These are phyloP conservation scores for Drosophila oshimai DNA, from an alignment of 1,140 invertebrate genomes.

Conservation along the genomic window DNA sequence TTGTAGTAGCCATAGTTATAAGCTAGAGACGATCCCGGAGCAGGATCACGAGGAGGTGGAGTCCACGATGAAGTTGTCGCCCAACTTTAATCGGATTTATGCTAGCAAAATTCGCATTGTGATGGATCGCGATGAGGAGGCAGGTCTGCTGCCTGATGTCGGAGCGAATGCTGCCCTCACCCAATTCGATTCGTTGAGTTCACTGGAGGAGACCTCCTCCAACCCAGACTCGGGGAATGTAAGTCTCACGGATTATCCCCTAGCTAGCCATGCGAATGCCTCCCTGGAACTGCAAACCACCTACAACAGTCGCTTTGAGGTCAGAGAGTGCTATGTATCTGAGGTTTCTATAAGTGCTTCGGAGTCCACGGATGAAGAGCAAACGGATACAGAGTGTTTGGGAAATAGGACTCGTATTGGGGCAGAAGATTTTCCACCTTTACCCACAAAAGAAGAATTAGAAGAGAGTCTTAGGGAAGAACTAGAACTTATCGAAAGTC, in stretches of 20 bases:
- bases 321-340: slow-evolving; percentile 61
- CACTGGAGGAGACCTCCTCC: slow-evolving; percentile 72
- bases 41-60: slow-evolving; percentile 40
- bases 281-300: slow-evolving; percentile 53
- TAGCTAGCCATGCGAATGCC: slow-evolving; percentile 50
- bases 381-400: slow-evolving; percentile 9
- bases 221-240: slow-evolving; percentile 81
- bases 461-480: slow-evolving; percentile 66
- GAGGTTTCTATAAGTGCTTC: slow-evolving; percentile 60
- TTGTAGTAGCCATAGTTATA: slow-evolving; percentile 74
- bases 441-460: slow-evolving; percentile 69
- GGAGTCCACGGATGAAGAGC: slow-evolving; percentile 28
- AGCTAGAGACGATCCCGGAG: slow-evolving; percentile 78
- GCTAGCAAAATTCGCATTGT: slow-evolving; percentile 71
- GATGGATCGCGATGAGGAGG: slow-evolving; percentile 34
- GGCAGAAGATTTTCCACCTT: slow-evolving; percentile 55
- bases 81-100: slow-evolving; percentile 77
- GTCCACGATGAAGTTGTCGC: slow-evolving; percentile 53
- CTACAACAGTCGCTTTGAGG: slow-evolving; percentile 71
- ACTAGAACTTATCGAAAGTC: slow-evolving; percentile 6
- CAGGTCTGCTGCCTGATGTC: background rate
- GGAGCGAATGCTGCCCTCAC: slow-evolving; percentile 3
- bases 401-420: background rate
- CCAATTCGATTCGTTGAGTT: slow-evolving; percentile 71
- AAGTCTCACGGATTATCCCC: slow-evolving; percentile 72